These are phyloP conservation scores for Hassar affinis DNA, from an alignment of 2,113 vertebrate genomes.

Conservation along the genomic window DNA sequence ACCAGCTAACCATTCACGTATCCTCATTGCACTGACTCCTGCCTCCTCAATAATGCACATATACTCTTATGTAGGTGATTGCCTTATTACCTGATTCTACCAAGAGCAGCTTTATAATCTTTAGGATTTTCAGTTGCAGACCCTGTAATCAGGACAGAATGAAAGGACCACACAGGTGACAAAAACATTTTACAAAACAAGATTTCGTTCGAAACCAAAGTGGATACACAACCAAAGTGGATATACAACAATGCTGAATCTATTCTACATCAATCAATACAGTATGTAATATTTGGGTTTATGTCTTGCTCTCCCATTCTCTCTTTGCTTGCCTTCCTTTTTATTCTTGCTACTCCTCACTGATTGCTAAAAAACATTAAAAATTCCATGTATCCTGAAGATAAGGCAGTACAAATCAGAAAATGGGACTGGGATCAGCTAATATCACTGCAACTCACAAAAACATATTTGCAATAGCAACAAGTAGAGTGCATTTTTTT, in stretches of 20 bases:
- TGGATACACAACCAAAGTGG: too few species aligned
- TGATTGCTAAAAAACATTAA: neutral
- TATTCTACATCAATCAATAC: neutral
- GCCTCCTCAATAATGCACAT: constrained; percentile 56
- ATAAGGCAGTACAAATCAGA: neutral
- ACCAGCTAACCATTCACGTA: constrained; percentile 67
- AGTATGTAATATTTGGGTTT: neutral
- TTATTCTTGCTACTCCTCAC: neutral
- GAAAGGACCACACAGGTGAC: neutral
- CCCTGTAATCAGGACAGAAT: constrained; percentile 3
- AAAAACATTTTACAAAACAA: neutral
- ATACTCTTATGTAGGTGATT: constrained; percentile 69
- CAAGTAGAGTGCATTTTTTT: neutral
- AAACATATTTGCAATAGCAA: neutral
- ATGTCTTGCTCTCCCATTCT: neutral
- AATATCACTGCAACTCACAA: neutral
- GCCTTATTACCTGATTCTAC: constrained; percentile 68
- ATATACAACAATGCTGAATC: neutral
- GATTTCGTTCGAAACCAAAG: neutral
- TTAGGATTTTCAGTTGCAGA: constrained; percentile 14
- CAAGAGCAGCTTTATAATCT: constrained; percentile 45
- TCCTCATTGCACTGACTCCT: constrained; percentile 50
- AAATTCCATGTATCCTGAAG: neutral
- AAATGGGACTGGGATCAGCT: neutral
- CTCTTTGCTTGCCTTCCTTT: neutral